These are phyloP conservation scores for Epinephelus coioides DNA, from an alignment of 2,797 vertebrate genomes.

Conservation along the genomic window DNA sequence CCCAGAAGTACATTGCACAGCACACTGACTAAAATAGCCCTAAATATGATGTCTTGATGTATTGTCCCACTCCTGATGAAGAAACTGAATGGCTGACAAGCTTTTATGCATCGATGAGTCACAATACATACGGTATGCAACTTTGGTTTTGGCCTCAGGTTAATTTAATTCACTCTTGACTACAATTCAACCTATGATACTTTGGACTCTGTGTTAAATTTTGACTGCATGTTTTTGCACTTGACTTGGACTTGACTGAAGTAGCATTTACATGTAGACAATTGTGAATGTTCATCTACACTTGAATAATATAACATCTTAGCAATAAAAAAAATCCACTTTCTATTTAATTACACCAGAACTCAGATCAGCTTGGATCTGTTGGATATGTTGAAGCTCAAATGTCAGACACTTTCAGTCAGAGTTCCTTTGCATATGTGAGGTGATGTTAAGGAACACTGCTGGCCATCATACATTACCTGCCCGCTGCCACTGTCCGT, in stretches of 20 bases:
- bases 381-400: background rate
- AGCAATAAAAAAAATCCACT: background rate
- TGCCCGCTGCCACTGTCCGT: constrained; percentile 1
- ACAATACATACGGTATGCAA: background rate
- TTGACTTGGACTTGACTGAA: background rate
- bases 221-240: background rate
- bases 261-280: background rate
- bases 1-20: too few relatives aligned
- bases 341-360: background rate
- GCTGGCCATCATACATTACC: background rate
- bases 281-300: background rate
- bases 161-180: background rate
- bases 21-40: too few relatives aligned
- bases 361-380: background rate
- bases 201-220: background rate
- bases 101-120: background rate
- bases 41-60: too few relatives aligned
- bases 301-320: background rate
- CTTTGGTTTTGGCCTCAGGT: background rate
- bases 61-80: too few relatives aligned
- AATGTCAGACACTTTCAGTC: background rate
- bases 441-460: background rate
- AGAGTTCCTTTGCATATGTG: background rate
- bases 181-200: background rate
- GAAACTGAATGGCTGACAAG: background rate